Evolutionary conservation across 2,888 invertebrate genomes (phyloP), one percentile per base, ranked within the genome.

Genomic region (Onthophagus sagittarius): DNA sequence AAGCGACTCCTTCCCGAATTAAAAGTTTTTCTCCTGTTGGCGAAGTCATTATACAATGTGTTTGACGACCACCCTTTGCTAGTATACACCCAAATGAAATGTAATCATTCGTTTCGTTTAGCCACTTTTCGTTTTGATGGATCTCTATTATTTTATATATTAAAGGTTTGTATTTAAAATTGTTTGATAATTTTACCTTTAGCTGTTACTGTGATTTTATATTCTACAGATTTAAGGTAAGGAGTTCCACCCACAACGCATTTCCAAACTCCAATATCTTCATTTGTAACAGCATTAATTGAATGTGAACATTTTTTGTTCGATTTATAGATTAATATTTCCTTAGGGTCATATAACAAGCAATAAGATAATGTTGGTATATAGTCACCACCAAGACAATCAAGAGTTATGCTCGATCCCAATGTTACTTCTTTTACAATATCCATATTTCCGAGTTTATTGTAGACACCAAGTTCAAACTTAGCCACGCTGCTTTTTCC

Each of bases 31-130:
- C 69, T 31, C 72, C 71, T 69, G 73, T 73, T 15, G 78, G 78
- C 15, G 74, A 75, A 5, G 71, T 71, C 65, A 78, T 73, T 71
- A 39, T 74, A 62, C 78, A 78, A 63, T 73, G 74, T 7, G 9
- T 13, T 2, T 71, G 62, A 2, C 14, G 6, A 5, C 13, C 11
- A 0, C 4, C 63, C 63, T 75, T 71, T 15, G 13, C 32, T 13
- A 78, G 14, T 67, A 33, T 63, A 23, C 78, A 78, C 11, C 78
- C 78, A 14, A 78, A 69, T 15, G 33, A 67, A 31, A 74, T 62
- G 11, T 63, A 74, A n/a, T 74, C 63, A 3, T 73, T 71, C 13
- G 67, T 72, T 15, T 77, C 74, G 31, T 15, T 62, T 11, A 72
- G 32, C 73, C 74, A 73, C 14, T 72, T 64, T 11, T 74, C 72